Evolutionary conservation across 2,113 vertebrate species (phyloP).

Genomic region (Spheniscus mendiculus): DNA sequence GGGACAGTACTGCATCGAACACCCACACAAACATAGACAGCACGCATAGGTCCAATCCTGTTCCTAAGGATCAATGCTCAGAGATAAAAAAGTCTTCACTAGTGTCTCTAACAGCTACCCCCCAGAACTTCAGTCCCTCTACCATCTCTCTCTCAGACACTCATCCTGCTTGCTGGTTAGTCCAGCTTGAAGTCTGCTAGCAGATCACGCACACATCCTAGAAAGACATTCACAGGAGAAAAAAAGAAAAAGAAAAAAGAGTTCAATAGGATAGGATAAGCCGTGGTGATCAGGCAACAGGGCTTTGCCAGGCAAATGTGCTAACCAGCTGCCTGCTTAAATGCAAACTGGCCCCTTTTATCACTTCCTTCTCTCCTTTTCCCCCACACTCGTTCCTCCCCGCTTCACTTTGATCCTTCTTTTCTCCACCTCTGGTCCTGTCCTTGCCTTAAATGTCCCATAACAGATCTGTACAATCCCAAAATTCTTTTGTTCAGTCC

Average conservation of each 20-base stretch:
- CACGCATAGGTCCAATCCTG: not conserved
- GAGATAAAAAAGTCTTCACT: not conserved
- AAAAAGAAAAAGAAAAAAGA: not conserved
- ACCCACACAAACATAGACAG: not conserved
- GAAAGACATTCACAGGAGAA: not conserved
- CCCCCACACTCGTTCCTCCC: not conserved
- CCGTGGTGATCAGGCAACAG: not conserved
- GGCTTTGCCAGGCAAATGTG: not conserved
- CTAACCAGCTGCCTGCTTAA: not conserved
- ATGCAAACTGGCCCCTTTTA: not conserved
- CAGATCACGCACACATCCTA: not conserved
- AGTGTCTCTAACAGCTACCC: not conserved
- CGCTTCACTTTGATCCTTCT: not conserved
- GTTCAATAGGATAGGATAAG: not conserved
- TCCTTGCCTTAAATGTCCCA: not conserved
- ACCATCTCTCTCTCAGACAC: too few species aligned
- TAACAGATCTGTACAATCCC: not conserved
- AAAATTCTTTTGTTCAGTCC: not conserved
- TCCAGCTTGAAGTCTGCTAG: not conserved
- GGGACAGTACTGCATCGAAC: not conserved
- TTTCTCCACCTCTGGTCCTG: not conserved
- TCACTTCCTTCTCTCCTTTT: not conserved
- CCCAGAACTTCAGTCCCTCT: not conserved
- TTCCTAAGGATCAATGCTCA: not conserved
- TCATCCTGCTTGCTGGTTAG: not conserved